phyloP scores from a whole-genome alignment of 2,113 vertebrate species.

The Alethe diademata region DNA sequence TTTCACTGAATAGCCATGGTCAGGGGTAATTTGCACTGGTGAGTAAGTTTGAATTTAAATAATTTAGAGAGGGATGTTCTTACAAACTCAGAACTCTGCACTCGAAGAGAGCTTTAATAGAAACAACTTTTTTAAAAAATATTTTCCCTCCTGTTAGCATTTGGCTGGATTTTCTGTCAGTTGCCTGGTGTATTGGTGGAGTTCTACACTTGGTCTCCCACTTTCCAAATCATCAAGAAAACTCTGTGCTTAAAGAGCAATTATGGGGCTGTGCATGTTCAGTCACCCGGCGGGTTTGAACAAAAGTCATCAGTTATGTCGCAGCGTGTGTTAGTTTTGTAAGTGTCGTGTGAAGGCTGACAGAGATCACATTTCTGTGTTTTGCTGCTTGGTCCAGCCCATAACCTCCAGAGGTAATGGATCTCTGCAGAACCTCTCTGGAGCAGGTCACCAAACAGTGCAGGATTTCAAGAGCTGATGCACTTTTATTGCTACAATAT shows the following conservation, averaged over 20 bases:
- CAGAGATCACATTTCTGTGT: constrained; percentile 46
- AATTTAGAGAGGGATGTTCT: not conserved
- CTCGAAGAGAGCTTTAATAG: not conserved
- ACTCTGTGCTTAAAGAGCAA: not conserved
- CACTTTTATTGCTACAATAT: constrained; percentile 38
- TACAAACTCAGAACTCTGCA: not conserved
- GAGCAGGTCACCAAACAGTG: constrained; percentile 45
- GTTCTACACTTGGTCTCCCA: not conserved
- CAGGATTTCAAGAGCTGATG: constrained; percentile 53
- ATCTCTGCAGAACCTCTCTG: constrained; percentile 23
- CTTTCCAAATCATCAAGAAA: not conserved
- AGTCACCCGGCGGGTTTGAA: not conserved
- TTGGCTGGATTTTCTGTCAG: not conserved
- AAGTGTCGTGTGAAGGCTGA: constrained; percentile 48
- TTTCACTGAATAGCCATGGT: not conserved
- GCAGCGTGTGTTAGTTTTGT: constrained; percentile 7
- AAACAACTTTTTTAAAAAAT: not conserved
- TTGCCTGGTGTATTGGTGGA: not conserved
- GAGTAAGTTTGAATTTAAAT: not conserved
- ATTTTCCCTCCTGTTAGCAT: not conserved
- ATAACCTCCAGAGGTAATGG: constrained; percentile 18
- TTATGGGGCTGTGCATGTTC: not conserved
- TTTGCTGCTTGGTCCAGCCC: not conserved
- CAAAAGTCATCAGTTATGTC: not conserved
- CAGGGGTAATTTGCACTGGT: not conserved